Evolutionary conservation across 1,140 invertebrate genomes (phyloP), one percentile per base, ranked within the genome.

Genomic region (Hestina assimilis): DNA sequence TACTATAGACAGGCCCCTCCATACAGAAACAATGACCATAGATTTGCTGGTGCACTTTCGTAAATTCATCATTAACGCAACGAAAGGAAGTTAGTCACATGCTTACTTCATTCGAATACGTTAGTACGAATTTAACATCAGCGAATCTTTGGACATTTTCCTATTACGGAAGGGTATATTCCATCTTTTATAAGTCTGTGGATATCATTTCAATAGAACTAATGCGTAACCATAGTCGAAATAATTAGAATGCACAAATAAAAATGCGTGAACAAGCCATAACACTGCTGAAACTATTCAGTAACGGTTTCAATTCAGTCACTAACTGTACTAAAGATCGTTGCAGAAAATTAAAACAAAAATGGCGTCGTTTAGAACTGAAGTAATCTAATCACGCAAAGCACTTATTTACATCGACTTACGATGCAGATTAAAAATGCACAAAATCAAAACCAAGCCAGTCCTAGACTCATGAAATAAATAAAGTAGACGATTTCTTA

Each of bases 391-490:
- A 52, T 59, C 48, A 54, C 35, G 19, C 26, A 58, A 58, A 57
- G 54, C 54, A 26, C 45, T 45, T n/a, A n/a, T 57, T 50, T 57
- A 62, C n/a, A 68, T 67, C 73, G 61, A 55, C 46, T 46, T 57
- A 63, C 57, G 67, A 72, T 72, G 72, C 71, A 67, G 75, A 26
- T 48, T 57, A 51, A 59, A 38, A 66, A 66, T 66, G 75, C 79
- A 84, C 72, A 78, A 56, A 79, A 74, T 75, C 79, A 65, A 80
- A 73, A 81, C 75, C 78, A 83, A 83, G 82, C 79, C 66, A 74
- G 56, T 59, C 68, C 53, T 68, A 70, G 66, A 63, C 58, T 64
- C 43, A 57, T 71, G 66, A 59, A 73, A 72, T 70, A 78, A 79
- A 78, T 66, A 41, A 48, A 41, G 45, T 46, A 59, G 56, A 59